Evolutionary conservation across 1,140 invertebrate genomes (phyloP).

Genomic region (Calycopis cecrops): DNA sequence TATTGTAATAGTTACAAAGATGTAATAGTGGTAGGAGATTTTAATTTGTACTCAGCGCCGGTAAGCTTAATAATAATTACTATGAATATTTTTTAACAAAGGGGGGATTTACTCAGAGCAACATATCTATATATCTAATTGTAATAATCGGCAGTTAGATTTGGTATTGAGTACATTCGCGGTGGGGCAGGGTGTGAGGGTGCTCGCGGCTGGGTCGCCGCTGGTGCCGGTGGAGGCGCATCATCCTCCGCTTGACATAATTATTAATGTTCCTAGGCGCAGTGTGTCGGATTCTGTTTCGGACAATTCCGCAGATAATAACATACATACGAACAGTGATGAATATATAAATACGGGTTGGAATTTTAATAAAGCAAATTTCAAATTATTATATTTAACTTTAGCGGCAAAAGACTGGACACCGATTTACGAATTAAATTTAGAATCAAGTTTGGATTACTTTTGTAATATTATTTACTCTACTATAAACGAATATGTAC

Average conservation of each 20-base stretch:
- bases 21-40: no score
- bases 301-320: not conserved
- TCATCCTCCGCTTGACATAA: constrained; percentile 19
- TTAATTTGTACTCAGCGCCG: no score
- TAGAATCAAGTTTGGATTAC: constrained; percentile 5
- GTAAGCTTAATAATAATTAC: constrained; percentile 21
- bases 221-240: constrained; percentile 20
- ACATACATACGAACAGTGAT: not conserved
- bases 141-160: constrained; percentile 20
- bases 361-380: constrained; percentile 6
- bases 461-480: constrained; percentile 4
- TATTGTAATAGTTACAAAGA: no score
- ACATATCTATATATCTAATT: constrained; percentile 24
- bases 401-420: constrained; percentile 14
- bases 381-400: no score
- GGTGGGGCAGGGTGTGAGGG: not conserved
- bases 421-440: constrained; percentile 13
- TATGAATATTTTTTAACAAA: constrained; percentile 25
- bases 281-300: no score
- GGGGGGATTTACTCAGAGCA: constrained; percentile 27
- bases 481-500: not conserved
- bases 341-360: not conserved
- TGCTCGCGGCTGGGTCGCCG: constrained; percentile 10
- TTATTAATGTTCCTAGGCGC: no score
- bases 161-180: constrained; percentile 22